Percentiles rank a stretch among this genome's conserved stretches.
phyloP scores from a whole-genome alignment of 30 jellyfish, hydroid and myxozoan species.

The Cassiopea andromeda region DNA sequence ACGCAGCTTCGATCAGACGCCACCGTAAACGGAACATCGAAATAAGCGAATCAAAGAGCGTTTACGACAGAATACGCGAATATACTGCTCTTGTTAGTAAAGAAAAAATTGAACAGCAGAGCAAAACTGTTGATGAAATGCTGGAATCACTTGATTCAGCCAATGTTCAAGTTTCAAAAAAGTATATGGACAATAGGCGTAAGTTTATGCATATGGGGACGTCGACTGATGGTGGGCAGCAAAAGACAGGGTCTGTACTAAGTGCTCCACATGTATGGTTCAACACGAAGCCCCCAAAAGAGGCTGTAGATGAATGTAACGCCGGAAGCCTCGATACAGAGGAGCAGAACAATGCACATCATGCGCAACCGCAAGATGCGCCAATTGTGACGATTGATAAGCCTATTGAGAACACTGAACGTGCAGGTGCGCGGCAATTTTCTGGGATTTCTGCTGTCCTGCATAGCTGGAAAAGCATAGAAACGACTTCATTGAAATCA shows the following conservation, averaged over 20 bases:
- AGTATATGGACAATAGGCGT: constrained; percentile 64
- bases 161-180: constrained; percentile 34
- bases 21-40: constrained; percentile 64
- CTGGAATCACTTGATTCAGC: constrained; percentile 76
- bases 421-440: not conserved
- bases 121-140: constrained; percentile 70
- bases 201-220: constrained; percentile 59
- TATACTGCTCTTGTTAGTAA: constrained; percentile 74
- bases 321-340: not conserved
- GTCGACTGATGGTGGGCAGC: constrained; percentile 10
- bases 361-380: not conserved
- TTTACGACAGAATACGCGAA: constrained; percentile 73
- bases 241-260: constrained; percentile 22
- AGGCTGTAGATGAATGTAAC: not conserved
- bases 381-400: not conserved
- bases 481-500: constrained; percentile 16
- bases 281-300: constrained; percentile 35
- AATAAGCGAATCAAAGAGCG: constrained; percentile 69
- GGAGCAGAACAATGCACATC: not conserved
- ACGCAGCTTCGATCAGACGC: constrained; percentile 63
- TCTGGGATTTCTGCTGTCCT: constrained; percentile 24
- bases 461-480: constrained; percentile 42
- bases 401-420: not conserved
- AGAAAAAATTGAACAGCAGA: constrained; percentile 50
- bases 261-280: constrained; percentile 70